Evolutionary conservation across 2,888 invertebrate genomes (phyloP).

Genomic region (Stratiomys singularior): DNA sequence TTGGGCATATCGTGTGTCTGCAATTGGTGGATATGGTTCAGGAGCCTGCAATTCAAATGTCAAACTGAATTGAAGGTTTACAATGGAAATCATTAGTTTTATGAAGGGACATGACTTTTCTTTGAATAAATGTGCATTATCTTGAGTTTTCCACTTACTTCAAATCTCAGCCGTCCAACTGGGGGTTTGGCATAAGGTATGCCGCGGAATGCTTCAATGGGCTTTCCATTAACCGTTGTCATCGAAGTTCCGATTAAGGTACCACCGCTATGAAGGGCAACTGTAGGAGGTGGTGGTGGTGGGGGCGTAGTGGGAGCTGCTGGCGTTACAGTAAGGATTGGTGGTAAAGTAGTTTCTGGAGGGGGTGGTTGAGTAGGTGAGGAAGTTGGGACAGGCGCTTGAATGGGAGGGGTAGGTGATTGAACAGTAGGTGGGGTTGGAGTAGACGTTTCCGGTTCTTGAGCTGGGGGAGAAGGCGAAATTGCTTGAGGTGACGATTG

Average conservation of each 20-base stretch:
- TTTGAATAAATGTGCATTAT: not conserved
- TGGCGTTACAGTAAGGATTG: no score
- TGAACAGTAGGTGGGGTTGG: not conserved
- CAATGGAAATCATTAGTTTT: not conserved
- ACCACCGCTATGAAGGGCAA: not conserved
- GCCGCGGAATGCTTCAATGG: constrained; percentile 13
- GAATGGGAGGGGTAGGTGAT: not conserved
- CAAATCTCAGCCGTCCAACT: constrained; percentile 1
- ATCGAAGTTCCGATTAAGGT: not conserved
- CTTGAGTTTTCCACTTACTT: not conserved
- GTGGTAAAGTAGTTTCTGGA: no score
- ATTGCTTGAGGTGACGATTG: not conserved
- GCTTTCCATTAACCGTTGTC: not conserved
- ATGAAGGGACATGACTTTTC: not conserved
- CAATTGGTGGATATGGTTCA: constrained; percentile 70
- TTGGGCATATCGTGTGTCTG: constrained; percentile 70
- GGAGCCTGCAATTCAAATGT: constrained; percentile 68
- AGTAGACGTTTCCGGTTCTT: not conserved
- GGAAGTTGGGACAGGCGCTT: not conserved
- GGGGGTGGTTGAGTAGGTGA: not conserved
- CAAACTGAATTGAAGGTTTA: not conserved
- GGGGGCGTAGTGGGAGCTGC: not conserved
- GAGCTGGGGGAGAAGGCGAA: not conserved
- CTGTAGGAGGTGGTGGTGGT: not conserved
- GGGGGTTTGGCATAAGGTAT: constrained; percentile 31